Conservation (phyloP, 1,140 invertebrate species). For the Euura lappo region DNA sequence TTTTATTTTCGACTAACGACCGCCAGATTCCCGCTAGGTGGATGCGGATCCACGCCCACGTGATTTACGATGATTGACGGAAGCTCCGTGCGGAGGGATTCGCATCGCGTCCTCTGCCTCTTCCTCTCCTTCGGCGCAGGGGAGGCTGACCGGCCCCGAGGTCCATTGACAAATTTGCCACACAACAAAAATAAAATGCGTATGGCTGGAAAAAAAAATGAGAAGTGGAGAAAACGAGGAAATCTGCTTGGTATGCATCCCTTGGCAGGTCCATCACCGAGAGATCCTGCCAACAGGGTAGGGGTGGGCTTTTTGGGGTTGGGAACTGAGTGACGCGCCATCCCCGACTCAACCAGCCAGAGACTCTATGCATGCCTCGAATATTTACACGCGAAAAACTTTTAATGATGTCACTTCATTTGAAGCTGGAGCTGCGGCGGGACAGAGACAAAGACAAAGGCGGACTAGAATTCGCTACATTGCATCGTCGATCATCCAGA, state of each 20-base stretch:
- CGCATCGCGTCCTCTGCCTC: not conserved
- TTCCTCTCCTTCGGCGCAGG: conserved; percentile 21
- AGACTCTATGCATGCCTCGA: conserved; percentile 10
- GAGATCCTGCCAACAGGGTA: not conserved
- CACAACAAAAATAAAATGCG: conserved; percentile 14
- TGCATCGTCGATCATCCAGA: too few species aligned
- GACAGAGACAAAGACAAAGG: not conserved
- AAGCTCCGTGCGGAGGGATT: not conserved
- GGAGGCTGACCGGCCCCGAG: conserved; percentile 25
- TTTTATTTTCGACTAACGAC: not conserved
- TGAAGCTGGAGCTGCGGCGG: not conserved
- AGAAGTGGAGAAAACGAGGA: conserved; percentile 21
- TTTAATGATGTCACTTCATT: conserved; percentile 16
- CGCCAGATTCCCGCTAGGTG: not conserved
- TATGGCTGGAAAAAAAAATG: not conserved
- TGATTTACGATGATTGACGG: not conserved
- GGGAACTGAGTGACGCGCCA: not conserved
- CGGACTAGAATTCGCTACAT: too few species aligned
- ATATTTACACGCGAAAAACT: conserved; percentile 8
- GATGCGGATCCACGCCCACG: not conserved
- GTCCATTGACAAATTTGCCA: conserved; percentile 42
- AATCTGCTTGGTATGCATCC: conserved; percentile 44
- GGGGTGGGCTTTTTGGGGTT: not conserved
- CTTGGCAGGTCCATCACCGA: conserved; percentile 31
- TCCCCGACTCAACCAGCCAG: not conserved